Conservation (phyloP, 2,888 invertebrate genomes). For the Spodoptera exigua region DNA sequence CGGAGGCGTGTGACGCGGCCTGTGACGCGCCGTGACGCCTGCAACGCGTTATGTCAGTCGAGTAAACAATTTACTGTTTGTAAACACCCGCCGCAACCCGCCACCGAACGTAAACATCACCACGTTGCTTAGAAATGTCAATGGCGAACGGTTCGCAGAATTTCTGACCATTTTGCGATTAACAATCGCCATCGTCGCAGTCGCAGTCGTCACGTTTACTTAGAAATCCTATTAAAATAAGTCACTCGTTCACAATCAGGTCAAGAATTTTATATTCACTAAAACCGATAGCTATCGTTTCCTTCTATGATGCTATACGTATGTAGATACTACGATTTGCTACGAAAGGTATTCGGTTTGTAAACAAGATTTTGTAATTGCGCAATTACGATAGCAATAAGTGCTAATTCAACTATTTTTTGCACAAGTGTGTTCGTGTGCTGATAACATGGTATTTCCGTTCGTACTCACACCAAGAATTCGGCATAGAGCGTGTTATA, state of each 20-base stretch:
- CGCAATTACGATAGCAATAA: slow-evolving; percentile 30
- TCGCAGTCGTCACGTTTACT: slow-evolving; percentile 34
- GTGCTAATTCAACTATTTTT: slow-evolving; percentile 20
- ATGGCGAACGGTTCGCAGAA: slow-evolving; percentile 72
- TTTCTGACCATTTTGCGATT: slow-evolving; percentile 60
- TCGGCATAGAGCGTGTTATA: slow-evolving; percentile 5
- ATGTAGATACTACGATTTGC: slow-evolving; percentile 8
- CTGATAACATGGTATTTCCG: slow-evolving; percentile 35
- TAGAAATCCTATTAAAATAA: slow-evolving; percentile 34
- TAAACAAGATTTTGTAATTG: slow-evolving; percentile 30
- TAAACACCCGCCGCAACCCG: slow-evolving; percentile 77
- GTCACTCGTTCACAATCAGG: slow-evolving; percentile 12
- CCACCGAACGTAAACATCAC: slow-evolving; percentile 80
- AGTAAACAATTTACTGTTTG: slow-evolving; percentile 86
- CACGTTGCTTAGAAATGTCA: slow-evolving; percentile 80
- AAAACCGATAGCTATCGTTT: slow-evolving; percentile 8
- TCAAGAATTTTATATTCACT: neutral
- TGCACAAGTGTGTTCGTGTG: slow-evolving; percentile 26
- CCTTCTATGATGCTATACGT: neutral
- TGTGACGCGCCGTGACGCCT: slow-evolving; percentile 68
- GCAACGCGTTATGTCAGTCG: slow-evolving; percentile 75
- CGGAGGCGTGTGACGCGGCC: slow-evolving; percentile 66
- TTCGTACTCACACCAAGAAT: slow-evolving; percentile 6
- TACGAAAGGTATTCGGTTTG: slow-evolving; percentile 12
- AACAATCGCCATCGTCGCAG: slow-evolving; percentile 47